phyloP scores from a whole-genome alignment of 2,113 vertebrate genomes.

The Tapirus terrestris region DNA sequence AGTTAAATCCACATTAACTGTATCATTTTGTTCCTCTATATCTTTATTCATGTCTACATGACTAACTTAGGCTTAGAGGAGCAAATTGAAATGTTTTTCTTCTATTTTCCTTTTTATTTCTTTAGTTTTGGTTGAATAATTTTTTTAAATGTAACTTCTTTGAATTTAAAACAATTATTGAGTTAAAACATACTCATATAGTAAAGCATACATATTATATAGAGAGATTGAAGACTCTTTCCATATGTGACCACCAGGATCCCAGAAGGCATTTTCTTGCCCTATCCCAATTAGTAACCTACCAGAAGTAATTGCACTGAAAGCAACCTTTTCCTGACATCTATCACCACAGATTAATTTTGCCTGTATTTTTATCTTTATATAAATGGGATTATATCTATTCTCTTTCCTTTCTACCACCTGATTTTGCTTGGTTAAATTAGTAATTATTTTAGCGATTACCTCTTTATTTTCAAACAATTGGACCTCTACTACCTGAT shows the following conservation, averaged over 20 bases:
- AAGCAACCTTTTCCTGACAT: background rate
- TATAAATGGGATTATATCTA: background rate
- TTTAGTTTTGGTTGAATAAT: background rate
- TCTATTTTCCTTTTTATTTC: background rate
- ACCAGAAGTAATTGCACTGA: background rate
- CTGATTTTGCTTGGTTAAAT: background rate
- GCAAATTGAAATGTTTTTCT: background rate
- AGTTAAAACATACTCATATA: background rate
- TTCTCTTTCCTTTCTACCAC: background rate
- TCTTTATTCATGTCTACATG: background rate
- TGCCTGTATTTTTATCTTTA: background rate
- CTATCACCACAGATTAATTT: background rate
- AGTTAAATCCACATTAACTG: background rate
- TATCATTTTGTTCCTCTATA: background rate
- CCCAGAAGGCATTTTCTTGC: background rate
- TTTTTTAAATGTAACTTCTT: background rate
- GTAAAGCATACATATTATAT: background rate
- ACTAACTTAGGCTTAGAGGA: background rate
- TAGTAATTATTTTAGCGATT: background rate
- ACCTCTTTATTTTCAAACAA: background rate
- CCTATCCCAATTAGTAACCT: background rate
- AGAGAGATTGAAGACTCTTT: background rate
- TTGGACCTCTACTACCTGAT: background rate
- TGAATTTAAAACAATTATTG: background rate
- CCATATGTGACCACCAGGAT: background rate